phyloP scores from a whole-genome alignment of 2,797 vertebrate genomes.

The Rhinichthys osculus region DNA sequence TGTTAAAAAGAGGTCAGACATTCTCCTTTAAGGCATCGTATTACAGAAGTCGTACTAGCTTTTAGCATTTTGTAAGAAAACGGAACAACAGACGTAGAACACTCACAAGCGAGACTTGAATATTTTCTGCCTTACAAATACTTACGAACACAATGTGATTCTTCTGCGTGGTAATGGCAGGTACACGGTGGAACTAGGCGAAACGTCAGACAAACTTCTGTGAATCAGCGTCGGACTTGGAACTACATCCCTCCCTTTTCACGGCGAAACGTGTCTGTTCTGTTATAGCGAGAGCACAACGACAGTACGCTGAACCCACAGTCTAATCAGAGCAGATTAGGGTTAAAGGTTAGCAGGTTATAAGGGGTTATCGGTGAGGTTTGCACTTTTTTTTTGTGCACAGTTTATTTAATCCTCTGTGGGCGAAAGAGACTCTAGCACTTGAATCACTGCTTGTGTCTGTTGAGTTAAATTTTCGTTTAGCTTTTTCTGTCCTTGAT shows the following conservation, averaged over 20 bases:
- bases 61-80: constrained; percentile 40
- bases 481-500: constrained; percentile 46
- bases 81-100: constrained; percentile 57
- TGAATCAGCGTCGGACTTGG: constrained; percentile 49
- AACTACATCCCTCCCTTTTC: constrained; percentile 5
- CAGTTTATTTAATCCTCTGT: background rate
- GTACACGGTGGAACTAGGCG: constrained; percentile 52
- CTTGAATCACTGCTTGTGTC: constrained; percentile 74
- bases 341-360: constrained; percentile 24
- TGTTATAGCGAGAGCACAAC: constrained; percentile 57
- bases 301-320: background rate
- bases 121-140: constrained; percentile 57
- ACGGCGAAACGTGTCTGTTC: constrained; percentile 44
- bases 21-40: constrained; percentile 38
- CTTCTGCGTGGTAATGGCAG: constrained; percentile 31
- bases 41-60: constrained; percentile 30
- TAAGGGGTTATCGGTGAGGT: constrained; percentile 30
- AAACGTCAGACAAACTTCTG: constrained; percentile 62
- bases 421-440: constrained; percentile 49
- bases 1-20: constrained; percentile 23
- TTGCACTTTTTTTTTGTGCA: constrained; percentile 19
- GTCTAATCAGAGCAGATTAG: constrained; percentile 25
- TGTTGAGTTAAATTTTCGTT: constrained; percentile 55
- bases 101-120: constrained; percentile 77
- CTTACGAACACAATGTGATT: constrained; percentile 29